Evolutionary conservation across 2,888 invertebrate species (phyloP), one percentile per base, ranked within the genome.

Genomic region (Pseudeuparius sepicola): DNA sequence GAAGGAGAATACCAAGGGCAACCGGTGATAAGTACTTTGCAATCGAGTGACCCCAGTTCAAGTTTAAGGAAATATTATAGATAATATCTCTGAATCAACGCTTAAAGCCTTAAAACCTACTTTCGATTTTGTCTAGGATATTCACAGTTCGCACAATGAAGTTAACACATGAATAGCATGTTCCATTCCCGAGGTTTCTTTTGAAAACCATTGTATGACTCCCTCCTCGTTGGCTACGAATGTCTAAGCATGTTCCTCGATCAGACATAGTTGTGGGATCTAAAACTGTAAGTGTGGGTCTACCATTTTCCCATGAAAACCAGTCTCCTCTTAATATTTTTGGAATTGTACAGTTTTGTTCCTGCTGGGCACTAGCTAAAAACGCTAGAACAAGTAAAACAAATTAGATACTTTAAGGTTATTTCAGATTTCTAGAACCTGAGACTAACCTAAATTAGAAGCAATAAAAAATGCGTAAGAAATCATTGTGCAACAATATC

Each of bases 251-350:
- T 37, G 64, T 62, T 26, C 88, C 88, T 54, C 75, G 70, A 46
- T 70, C 68, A 5, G 79, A 75, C 84, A 90, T 87, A 24, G 74
- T 71, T 38, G 73, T 76, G 0, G 80, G 80, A 63, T 89, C 82
- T 33, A 92, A 77, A 54, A 83, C 80, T 1, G 88, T 89, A 28
- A 79, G 67, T 1, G 86, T 87, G 50, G 87, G 85, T 50, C 71
- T 68, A 6, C 87, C 87, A 65, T 77, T 78, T 69, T 92, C 90
- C 71, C 87, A 82, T 2, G 88, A 89, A 63, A 88, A 92, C 92
- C 92, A 92, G 17, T 84, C 73, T 39, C 89, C 90, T 51, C 86
- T 71, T 30, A 92, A 61, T 27, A 85, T 77, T 43, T 73, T 55
- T 15, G 90, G 89, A 54, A 90, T 84, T 14, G 71, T 68, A 57